These are phyloP conservation scores for Ciconia nigra DNA, from an alignment of 2,797 vertebrate species.

Conservation along the genomic window DNA sequence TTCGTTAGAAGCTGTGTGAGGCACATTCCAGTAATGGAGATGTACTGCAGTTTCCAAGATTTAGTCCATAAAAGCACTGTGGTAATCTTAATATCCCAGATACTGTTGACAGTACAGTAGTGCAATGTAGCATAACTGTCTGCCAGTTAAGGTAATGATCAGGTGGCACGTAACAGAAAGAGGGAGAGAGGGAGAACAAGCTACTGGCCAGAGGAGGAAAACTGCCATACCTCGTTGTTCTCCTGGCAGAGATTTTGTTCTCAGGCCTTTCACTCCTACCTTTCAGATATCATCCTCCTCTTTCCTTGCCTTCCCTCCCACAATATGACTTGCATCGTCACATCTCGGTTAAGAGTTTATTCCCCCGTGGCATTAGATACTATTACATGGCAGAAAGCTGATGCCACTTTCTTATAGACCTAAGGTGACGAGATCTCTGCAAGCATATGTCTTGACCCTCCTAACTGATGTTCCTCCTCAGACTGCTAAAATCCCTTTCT, in stretches of 20 bases:
- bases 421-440: background rate
- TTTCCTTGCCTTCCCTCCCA: background rate
- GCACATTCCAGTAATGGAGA: slow-evolving; percentile 25
- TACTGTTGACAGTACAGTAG: slow-evolving; percentile 12
- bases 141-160: slow-evolving; percentile 44
- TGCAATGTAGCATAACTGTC: slow-evolving; percentile 40
- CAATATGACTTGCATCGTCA: background rate
- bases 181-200: background rate
- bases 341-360: background rate
- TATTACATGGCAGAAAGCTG: background rate
- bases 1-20: slow-evolving; percentile 2
- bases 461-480: background rate
- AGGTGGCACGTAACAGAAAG: background rate
- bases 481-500: background rate
- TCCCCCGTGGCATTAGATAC: background rate
- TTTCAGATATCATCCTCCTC: background rate
- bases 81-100: slow-evolving; percentile 34
- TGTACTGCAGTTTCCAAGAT: slow-evolving; percentile 11
- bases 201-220: background rate
- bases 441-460: background rate
- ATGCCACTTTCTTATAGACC: background rate
- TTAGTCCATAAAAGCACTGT: slow-evolving; percentile 53
- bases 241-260: slow-evolving; percentile 24
- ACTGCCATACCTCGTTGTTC: background rate
- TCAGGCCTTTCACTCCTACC: background rate